Percentiles rank a stretch among this genome's conserved stretches.
These are phyloP conservation scores for Manduca sexta DNA, from an alignment of 1,140 invertebrate genomes.

Conservation along the genomic window DNA sequence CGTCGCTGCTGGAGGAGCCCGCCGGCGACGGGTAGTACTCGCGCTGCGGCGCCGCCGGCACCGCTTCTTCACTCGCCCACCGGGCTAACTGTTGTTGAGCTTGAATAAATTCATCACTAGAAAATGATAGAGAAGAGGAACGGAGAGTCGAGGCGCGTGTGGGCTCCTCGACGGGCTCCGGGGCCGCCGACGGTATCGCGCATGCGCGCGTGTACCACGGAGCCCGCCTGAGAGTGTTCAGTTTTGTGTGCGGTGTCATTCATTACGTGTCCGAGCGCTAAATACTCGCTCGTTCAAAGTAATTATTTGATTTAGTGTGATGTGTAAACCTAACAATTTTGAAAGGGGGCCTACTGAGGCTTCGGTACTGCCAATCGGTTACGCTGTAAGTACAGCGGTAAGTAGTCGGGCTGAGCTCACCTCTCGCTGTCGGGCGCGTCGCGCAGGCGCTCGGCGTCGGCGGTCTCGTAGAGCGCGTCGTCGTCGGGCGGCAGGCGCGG, in stretches of 20 bases:
- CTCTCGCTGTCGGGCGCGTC: slow-evolving; percentile 90
- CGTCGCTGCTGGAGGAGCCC: slow-evolving; percentile 37
- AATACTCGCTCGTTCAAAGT: not conserved
- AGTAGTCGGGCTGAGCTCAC: slow-evolving; percentile 67
- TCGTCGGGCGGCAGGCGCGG: slow-evolving; percentile 80
- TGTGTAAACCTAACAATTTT: slow-evolving; percentile 3
- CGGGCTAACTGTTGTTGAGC: slow-evolving; percentile 93
- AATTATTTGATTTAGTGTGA: not conserved
- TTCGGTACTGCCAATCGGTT: not conserved
- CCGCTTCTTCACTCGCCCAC: slow-evolving; percentile 91
- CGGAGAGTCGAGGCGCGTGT: slow-evolving; percentile 64
- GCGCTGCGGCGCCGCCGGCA: slow-evolving; percentile 77
- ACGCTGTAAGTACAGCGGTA: not conserved
- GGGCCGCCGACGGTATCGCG: slow-evolving; percentile 15
- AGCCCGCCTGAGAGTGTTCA: slow-evolving; percentile 3
- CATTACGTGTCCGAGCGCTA: not conserved
- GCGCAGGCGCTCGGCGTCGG: slow-evolving; percentile 78
- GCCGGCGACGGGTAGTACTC: slow-evolving; percentile 73
- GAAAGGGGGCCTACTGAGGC: not conserved
- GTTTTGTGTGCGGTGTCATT: not conserved
- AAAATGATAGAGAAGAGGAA: slow-evolving; percentile 83
- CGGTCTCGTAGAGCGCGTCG: slow-evolving; percentile 89
- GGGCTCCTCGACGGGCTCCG: slow-evolving; percentile 36
- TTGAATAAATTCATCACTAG: slow-evolving; percentile 95
- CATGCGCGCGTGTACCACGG: not conserved